Percentiles rank a stretch among this genome's conserved stretches.
These are phyloP conservation scores for Oncorhynchus keta DNA, from an alignment of 2,113 vertebrate species.

Conservation along the genomic window DNA sequence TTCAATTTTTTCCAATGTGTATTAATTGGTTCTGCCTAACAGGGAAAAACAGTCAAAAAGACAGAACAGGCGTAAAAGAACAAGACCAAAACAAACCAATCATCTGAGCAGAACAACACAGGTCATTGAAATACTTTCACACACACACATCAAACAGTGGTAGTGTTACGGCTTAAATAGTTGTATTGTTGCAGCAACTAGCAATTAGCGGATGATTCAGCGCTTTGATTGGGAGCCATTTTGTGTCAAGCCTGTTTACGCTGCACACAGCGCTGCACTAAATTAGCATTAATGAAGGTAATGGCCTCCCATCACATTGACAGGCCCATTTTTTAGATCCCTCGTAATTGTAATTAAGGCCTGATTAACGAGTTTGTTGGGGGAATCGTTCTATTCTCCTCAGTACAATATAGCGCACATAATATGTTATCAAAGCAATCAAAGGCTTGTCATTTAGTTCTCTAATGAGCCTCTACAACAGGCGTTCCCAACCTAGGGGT, in stretches of 20 bases:
- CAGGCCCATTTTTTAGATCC: conserved; percentile 70
- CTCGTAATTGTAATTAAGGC: conserved; percentile 71
- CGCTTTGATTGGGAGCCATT: conserved; percentile 63
- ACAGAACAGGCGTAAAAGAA: too few relatives aligned
- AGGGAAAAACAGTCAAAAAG: not conserved
- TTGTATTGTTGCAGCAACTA: conserved; percentile 44
- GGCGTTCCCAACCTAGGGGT: too few relatives aligned
- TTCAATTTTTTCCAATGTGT: not conserved
- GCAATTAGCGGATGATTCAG: conserved; percentile 66
- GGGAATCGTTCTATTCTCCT: conserved; percentile 53
- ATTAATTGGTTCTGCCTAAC: not conserved
- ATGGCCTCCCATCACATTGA: conserved; percentile 66
- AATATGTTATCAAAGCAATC: conserved; percentile 66
- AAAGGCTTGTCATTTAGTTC: conserved; percentile 56
- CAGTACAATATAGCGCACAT: conserved; percentile 45
- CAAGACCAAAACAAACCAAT: too few relatives aligned
- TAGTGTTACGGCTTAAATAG: conserved; percentile 23
- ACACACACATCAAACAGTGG: conserved; percentile 33
- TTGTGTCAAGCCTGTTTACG: conserved; percentile 52
- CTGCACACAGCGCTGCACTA: conserved; percentile 53
- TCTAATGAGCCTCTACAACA: conserved; percentile 56
- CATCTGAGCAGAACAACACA: not conserved
- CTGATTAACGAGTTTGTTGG: conserved; percentile 61
- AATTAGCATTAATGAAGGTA: conserved; percentile 72
- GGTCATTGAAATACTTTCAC: conserved; percentile 27